These are phyloP conservation scores for Kryphioiulus occultus DNA, from an alignment of 2,888 invertebrate species.

Conservation along the genomic window DNA sequence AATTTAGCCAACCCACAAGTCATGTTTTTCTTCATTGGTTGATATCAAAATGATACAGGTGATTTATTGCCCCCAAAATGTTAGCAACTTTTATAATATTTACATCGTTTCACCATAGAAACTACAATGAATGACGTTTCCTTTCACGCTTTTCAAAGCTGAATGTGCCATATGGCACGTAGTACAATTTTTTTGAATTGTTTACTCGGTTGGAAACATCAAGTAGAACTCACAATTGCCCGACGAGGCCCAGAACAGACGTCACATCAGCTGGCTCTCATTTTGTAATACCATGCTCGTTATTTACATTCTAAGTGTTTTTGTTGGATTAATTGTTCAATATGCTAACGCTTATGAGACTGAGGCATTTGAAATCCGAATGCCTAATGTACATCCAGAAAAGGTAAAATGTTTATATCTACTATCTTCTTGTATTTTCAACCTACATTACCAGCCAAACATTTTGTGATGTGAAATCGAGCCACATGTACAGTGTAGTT, in stretches of 20 bases:
- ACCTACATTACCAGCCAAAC: too few species aligned
- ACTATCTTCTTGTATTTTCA: too few species aligned
- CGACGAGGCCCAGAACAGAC: background rate
- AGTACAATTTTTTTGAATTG: background rate
- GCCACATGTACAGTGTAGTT: too few species aligned
- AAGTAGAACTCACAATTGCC: background rate
- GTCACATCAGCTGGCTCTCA: background rate
- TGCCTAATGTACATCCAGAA: background rate
- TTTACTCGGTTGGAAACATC: background rate
- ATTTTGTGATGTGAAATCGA: too few species aligned
- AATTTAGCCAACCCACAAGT: too few species aligned
- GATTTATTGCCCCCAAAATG: background rate
- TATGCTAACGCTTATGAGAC: background rate
- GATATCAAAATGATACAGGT: background rate
- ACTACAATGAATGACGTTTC: background rate
- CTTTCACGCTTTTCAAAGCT: background rate
- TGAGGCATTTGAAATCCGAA: conserved; percentile 21
- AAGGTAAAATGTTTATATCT: background rate
- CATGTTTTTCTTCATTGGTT: background rate
- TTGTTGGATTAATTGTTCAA: background rate
- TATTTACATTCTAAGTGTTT: background rate
- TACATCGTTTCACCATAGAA: too few species aligned
- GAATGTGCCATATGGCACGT: background rate
- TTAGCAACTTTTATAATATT: too few species aligned
- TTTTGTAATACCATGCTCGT: background rate